Evolutionary conservation across 1,140 invertebrate species (phyloP).

Genomic region (Drosophila auraria): DNA sequence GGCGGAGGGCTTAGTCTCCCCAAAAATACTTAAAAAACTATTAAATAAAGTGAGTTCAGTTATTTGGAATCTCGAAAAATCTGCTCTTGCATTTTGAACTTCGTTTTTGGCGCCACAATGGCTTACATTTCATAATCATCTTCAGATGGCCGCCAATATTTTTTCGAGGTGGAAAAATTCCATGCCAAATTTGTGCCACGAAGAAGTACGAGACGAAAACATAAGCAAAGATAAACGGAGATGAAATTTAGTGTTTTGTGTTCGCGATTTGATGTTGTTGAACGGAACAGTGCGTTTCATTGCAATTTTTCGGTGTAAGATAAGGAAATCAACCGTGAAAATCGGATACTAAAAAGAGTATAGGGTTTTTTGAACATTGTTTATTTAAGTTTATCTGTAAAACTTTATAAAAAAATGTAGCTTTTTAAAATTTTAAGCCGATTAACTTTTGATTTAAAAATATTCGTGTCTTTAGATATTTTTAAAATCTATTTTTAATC

Average conservation of each 20-base stretch:
- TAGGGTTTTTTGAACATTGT: background rate
- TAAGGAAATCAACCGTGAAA: background rate
- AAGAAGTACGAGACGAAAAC: conserved; percentile 38
- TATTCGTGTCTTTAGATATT: too few relatives aligned
- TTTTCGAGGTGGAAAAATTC: conserved; percentile 55
- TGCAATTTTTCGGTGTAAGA: background rate
- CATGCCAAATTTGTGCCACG: conserved; percentile 58
- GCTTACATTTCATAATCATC: background rate
- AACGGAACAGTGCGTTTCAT: conserved; percentile 10
- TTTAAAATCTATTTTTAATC: too few relatives aligned
- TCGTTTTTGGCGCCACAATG: conserved; percentile 4
- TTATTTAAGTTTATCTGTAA: background rate
- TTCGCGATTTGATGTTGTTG: conserved; percentile 15
- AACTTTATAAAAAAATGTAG: background rate
- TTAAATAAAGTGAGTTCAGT: conserved; percentile 39
- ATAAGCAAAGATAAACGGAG: conserved; percentile 24
- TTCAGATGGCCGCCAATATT: background rate
- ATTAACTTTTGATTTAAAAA: background rate
- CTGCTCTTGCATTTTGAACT: background rate
- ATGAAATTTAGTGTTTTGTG: conserved; percentile 40
- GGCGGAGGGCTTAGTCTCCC: conserved; percentile 7
- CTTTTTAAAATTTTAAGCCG: too few relatives aligned
- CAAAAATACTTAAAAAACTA: background rate
- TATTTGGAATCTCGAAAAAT: conserved; percentile 18
- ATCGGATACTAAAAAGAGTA: too few relatives aligned